These are phyloP conservation scores for Brachyhypopomus occidentalis DNA, from an alignment of 2,113 vertebrate genomes.

Conservation along the genomic window DNA sequence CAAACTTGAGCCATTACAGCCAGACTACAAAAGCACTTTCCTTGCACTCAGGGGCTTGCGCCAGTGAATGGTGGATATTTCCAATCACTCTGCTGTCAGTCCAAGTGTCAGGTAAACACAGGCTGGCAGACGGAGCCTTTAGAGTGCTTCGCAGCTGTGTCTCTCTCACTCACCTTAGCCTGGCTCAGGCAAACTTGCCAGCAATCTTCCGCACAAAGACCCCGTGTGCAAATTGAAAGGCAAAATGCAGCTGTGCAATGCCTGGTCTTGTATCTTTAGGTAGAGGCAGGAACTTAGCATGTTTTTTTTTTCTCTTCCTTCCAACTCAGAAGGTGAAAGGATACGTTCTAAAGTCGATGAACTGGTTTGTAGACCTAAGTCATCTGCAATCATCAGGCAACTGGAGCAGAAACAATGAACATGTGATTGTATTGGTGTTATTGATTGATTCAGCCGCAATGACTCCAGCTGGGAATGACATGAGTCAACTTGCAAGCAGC, in stretches of 20 bases:
- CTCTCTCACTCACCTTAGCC: conserved; percentile 71
- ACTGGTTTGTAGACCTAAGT: conserved; percentile 34
- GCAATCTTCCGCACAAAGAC: conserved; percentile 73
- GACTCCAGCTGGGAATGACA: conserved; percentile 54
- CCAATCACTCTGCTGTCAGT: conserved; percentile 84
- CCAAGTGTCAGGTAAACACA: conserved; percentile 85
- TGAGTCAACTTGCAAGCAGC: conserved; percentile 39
- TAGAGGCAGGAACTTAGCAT: conserved; percentile 47
- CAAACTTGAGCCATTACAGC: conserved; percentile 84
- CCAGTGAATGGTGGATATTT: conserved; percentile 84
- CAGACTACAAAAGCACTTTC: conserved; percentile 86
- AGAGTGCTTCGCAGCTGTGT: conserved; percentile 73
- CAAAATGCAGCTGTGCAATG: conserved; percentile 57
- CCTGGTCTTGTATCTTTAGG: conserved; percentile 46
- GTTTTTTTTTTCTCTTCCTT: conserved; percentile 48
- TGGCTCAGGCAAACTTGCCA: conserved; percentile 70
- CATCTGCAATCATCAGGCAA: conserved; percentile 38
- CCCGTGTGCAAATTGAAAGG: conserved; percentile 73
- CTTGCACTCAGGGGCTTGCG: conserved; percentile 78
- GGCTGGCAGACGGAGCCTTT: conserved; percentile 78
- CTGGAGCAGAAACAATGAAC: conserved; percentile 47
- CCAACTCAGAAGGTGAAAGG: conserved; percentile 36
- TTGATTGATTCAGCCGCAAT: conserved; percentile 58
- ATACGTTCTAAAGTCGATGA: conserved; percentile 56
- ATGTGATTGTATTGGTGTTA: conserved; percentile 55